Percentiles rank a stretch among this genome's conserved stretches.
phyloP scores from a whole-genome alignment of 2,113 vertebrate genomes.

The Macrotus californicus region DNA sequence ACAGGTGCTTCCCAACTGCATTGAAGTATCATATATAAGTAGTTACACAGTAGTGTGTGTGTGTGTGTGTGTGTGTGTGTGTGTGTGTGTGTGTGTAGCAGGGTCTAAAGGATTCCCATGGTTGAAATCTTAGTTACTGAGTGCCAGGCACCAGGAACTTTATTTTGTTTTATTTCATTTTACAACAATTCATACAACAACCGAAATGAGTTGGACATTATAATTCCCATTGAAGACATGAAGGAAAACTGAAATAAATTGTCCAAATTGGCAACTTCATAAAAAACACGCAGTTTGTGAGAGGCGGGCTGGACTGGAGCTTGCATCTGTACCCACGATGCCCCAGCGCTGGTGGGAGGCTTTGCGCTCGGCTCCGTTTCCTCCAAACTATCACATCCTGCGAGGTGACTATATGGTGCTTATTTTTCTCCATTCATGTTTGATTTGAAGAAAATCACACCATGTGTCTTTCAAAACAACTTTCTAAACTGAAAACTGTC shows the following conservation, averaged over 20 bases:
- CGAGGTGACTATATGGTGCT: neutral
- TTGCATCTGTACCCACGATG: neutral
- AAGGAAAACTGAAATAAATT: constrained; percentile 10
- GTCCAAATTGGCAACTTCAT: neutral
- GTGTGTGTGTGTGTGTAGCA: neutral
- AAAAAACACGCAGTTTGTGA: no score
- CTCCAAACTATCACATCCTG: neutral
- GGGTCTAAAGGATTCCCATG: neutral
- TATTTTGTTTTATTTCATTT: neutral
- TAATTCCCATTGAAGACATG: neutral
- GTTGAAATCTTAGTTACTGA: neutral
- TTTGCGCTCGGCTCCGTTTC: neutral
- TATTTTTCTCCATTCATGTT: neutral
- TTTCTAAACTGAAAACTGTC: constrained; percentile 13
- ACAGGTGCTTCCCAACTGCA: neutral
- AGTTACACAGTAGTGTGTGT: neutral
- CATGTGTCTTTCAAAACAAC: neutral
- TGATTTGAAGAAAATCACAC: no score
- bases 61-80: neutral
- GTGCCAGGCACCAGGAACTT: neutral
- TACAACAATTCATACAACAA: neutral
- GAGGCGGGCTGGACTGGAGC: neutral
- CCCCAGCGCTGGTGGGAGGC: neutral
- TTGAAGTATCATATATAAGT: neutral
- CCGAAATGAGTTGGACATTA: no score